These are phyloP conservation scores for Cyphomyrmex costatus DNA, from an alignment of 1,140 invertebrate species.

Conservation along the genomic window DNA sequence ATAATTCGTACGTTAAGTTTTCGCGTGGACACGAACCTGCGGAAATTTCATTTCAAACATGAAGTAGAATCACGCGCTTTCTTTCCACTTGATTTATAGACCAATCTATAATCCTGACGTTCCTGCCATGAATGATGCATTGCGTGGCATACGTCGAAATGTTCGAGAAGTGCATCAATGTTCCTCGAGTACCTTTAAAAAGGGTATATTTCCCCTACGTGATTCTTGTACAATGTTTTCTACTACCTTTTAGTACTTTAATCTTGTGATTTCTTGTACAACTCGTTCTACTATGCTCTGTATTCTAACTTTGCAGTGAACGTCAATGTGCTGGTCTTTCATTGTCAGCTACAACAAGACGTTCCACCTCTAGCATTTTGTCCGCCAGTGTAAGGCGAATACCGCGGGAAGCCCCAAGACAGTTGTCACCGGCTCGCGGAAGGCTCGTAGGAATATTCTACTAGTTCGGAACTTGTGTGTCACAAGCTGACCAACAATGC, in stretches of 20 bases:
- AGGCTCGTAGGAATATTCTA: slow-evolving; percentile 70
- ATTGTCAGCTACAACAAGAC: not conserved
- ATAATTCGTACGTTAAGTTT: slow-evolving; percentile 6
- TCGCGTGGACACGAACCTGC: not conserved
- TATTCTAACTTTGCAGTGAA: not conserved
- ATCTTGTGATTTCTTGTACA: not conserved
- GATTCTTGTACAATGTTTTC: not conserved
- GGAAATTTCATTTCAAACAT: slow-evolving; percentile 40
- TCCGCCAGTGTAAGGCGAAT: slow-evolving; percentile 34
- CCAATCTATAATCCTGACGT: slow-evolving; percentile 38
- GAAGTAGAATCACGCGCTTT: slow-evolving; percentile 19
- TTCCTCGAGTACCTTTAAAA: not conserved
- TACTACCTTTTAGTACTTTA: not conserved
- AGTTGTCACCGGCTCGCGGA: slow-evolving; percentile 47
- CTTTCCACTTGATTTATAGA: slow-evolving; percentile 49
- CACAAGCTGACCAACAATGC: slow-evolving; percentile 78
- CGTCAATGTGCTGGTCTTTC: not conserved
- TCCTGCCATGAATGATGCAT: slow-evolving; percentile 42
- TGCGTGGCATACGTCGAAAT: slow-evolving; percentile 27
- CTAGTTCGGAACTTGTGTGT: slow-evolving; percentile 72
- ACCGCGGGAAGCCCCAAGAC: slow-evolving; percentile 48
- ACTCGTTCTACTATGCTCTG: not conserved
- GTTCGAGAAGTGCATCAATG: slow-evolving; percentile 9
- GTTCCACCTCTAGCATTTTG: not conserved
- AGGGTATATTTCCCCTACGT: not conserved